phyloP scores from a whole-genome alignment of 2,888 invertebrate genomes.

The Amaurobius ferox region DNA sequence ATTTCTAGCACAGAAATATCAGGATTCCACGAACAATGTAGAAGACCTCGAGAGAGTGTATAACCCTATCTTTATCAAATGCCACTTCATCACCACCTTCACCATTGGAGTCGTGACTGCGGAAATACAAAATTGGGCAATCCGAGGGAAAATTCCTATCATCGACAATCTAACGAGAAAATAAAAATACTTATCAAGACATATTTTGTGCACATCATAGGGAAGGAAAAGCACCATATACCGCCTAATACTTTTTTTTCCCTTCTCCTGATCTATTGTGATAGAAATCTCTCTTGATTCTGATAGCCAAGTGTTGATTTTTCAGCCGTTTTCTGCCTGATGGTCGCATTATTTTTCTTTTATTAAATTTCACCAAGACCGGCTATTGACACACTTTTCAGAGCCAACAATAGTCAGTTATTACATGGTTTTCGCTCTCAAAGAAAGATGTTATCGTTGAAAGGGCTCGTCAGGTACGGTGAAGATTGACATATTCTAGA shows the following conservation, averaged over 20 bases:
- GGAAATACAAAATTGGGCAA: conserved; percentile 11
- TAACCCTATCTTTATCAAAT: conserved; percentile 2
- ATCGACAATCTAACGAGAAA: conserved; percentile 62
- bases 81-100: conserved; percentile 14
- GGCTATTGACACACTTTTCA: conserved; percentile 62
- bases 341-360: conserved; percentile 28
- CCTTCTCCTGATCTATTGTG: conserved; percentile 41
- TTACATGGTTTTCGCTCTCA: conserved; percentile 4
- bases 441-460: conserved; percentile 41
- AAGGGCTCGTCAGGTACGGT: too few relatives aligned
- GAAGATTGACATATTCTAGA: too few relatives aligned
- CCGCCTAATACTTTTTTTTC: background rate
- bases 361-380: conserved; percentile 47
- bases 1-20: background rate
- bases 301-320: conserved; percentile 43
- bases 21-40: background rate
- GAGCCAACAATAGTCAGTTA: conserved; percentile 57
- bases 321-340: conserved; percentile 22
- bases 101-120: conserved; percentile 16
- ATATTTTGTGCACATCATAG: conserved; percentile 11
- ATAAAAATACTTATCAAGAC: conserved; percentile 56
- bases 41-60: background rate
- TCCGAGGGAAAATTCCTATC: conserved; percentile 43
- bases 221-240: conserved; percentile 1
- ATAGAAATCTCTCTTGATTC: conserved; percentile 31